Evolutionary conservation across 2,797 vertebrate species (phyloP).

Genomic region (Meda fulgida): DNA sequence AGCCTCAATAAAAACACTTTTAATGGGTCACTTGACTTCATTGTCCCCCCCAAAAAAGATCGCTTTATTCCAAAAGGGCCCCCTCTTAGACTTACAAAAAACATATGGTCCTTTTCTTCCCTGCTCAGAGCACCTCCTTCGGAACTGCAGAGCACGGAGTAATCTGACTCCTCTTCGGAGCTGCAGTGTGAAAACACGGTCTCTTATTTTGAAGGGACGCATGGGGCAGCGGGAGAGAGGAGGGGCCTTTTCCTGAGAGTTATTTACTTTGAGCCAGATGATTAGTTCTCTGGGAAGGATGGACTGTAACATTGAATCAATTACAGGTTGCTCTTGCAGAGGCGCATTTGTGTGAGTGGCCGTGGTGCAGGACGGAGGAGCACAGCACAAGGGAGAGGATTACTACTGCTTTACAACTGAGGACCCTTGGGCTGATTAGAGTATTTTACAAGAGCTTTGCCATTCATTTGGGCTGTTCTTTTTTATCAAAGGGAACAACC

Average conservation of each 20-base stretch:
- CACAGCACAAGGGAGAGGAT: constrained; percentile 62
- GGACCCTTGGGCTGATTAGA: constrained; percentile 54
- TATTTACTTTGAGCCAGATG: constrained; percentile 95
- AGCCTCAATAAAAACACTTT: constrained; percentile 45
- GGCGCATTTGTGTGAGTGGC: constrained; percentile 81
- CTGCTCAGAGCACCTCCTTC: constrained; percentile 67
- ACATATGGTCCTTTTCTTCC: constrained; percentile 56
- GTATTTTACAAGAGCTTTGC: constrained; percentile 51
- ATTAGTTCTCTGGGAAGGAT: constrained; percentile 89
- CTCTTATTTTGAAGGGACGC: constrained; percentile 89
- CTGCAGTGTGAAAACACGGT: constrained; percentile 54
- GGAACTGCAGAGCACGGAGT: constrained; percentile 62
- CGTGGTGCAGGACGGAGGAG: constrained; percentile 75
- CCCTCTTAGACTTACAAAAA: constrained; percentile 51
- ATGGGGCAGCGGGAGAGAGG: constrained; percentile 61
- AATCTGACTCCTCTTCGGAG: constrained; percentile 62
- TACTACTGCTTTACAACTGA: constrained; percentile 53
- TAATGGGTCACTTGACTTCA: constrained; percentile 43
- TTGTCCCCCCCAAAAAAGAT: constrained; percentile 34
- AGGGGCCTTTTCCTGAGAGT: constrained; percentile 91
- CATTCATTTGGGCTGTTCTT: constrained; percentile 56
- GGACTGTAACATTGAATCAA: constrained; percentile 94
- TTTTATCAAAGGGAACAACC: constrained; percentile 66
- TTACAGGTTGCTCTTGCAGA: constrained; percentile 87
- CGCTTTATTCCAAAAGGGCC: constrained; percentile 41